Evolutionary conservation across 2,797 vertebrate species (phyloP).

Genomic region (Pantherophis alleghaniensis): DNA sequence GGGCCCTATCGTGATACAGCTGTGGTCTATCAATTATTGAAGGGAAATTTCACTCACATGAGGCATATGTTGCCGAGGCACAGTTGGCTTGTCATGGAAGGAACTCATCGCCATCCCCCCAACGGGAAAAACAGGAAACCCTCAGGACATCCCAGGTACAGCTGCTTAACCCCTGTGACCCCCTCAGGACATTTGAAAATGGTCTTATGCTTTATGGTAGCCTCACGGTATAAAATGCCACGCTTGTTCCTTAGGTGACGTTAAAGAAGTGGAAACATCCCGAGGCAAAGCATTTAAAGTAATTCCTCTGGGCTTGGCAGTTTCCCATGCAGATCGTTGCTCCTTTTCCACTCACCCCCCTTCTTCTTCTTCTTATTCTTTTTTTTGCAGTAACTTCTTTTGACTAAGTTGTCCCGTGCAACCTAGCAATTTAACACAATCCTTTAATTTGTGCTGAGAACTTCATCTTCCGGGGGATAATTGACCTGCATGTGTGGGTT

Average conservation of each 20-base stretch:
- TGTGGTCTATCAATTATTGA: slow-evolving; percentile 46
- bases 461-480: not conserved
- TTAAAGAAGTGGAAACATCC: rapidly evolving
- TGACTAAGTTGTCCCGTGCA: not conserved
- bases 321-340: not conserved
- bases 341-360: not conserved
- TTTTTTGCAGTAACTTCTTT: not conserved
- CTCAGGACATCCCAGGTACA: not conserved
- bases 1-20: slow-evolving; percentile 24
- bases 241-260: not conserved
- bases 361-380: too few relatives aligned
- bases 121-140: not conserved
- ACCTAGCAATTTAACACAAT: not conserved
- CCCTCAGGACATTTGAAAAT: not conserved
- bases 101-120: not conserved
- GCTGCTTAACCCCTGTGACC: not conserved
- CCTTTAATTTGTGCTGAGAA: not conserved
- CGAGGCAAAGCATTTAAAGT: not conserved
- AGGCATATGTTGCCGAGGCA: not conserved
- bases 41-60: not conserved
- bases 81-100: not conserved
- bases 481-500: not conserved
- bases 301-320: not conserved
- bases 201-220: not conserved
- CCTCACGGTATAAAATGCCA: not conserved